Evolutionary conservation across 1,140 invertebrate genomes (phyloP).

Genomic region (Xylocopa sonorina): DNA sequence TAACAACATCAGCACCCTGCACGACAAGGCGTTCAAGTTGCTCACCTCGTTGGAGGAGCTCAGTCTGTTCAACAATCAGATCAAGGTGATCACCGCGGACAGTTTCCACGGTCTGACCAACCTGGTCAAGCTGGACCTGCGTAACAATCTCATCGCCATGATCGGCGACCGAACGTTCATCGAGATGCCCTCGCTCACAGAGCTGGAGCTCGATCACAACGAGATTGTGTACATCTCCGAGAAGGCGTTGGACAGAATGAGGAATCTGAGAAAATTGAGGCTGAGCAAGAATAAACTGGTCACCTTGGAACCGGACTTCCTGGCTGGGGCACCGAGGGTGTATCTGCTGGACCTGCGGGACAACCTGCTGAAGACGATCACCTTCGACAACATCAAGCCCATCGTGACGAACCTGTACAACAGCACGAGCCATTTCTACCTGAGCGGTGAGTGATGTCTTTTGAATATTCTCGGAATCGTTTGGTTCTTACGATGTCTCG

Average conservation of each 20-base stretch:
- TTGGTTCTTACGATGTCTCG: too few species aligned
- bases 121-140: slow-evolving; percentile 86
- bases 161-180: slow-evolving; percentile 89
- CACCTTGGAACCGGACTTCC: slow-evolving; percentile 84
- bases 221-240: slow-evolving; percentile 86
- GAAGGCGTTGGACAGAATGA: slow-evolving; percentile 87
- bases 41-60: slow-evolving; percentile 86
- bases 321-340: slow-evolving; percentile 85
- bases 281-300: slow-evolving; percentile 89
- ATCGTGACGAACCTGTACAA: slow-evolving; percentile 89
- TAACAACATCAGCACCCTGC: slow-evolving; percentile 88
- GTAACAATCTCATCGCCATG: slow-evolving; percentile 87
- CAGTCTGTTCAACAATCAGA: slow-evolving; percentile 87
- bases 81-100: slow-evolving; percentile 86
- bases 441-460: slow-evolving; percentile 87
- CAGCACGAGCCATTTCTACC: slow-evolving; percentile 86
- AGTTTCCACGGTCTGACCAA: slow-evolving; percentile 87
- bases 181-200: slow-evolving; percentile 87
- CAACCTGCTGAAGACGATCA: slow-evolving; percentile 88
- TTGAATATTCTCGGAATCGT: too few species aligned
- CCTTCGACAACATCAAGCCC: slow-evolving; percentile 87
- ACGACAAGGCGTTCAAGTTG: slow-evolving; percentile 87
- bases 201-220: slow-evolving; percentile 89
- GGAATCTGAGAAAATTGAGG: slow-evolving; percentile 85
- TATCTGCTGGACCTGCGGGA: slow-evolving; percentile 87